phyloP scores from a whole-genome alignment of 2,113 vertebrate genomes.

The Chloropsis cyanopogon region DNA sequence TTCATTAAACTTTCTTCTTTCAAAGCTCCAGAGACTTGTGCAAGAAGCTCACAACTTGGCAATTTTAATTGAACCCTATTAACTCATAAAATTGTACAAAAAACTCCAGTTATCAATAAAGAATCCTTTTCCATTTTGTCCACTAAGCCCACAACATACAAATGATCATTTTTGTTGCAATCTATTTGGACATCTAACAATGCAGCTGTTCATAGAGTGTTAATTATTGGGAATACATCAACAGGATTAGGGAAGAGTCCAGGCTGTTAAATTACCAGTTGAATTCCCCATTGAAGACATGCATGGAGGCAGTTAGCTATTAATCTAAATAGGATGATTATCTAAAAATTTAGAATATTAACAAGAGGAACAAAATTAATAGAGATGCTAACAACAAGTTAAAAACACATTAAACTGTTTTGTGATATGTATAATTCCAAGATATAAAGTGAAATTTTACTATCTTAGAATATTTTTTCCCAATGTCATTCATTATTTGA shows the following conservation, averaged over 20 bases:
- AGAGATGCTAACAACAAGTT: neutral
- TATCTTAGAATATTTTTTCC: neutral
- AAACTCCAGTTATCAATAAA: conserved; percentile 67
- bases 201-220: conserved; percentile 32
- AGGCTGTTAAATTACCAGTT: conserved; percentile 11
- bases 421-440: neutral
- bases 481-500: neutral
- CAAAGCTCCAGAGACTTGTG: conserved; percentile 61
- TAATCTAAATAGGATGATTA: conserved; percentile 34
- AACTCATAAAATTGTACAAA: conserved; percentile 71
- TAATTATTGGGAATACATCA: conserved; percentile 50
- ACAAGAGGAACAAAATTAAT: neutral
- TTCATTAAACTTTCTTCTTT: conserved; percentile 75
- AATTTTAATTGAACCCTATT: conserved; percentile 76
- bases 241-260: conserved; percentile 16
- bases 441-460: neutral
- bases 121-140: conserved; percentile 54
- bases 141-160: neutral
- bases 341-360: neutral
- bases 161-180: conserved; percentile 25
- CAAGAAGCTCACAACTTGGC: conserved; percentile 57
- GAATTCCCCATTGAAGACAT: conserved; percentile 38
- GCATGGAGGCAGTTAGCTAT: neutral
- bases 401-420: neutral
- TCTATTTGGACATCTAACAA: conserved; percentile 39